Evolutionary conservation across 2,113 vertebrate genomes (phyloP).

Genomic region (Mastomys natalensis): DNA sequence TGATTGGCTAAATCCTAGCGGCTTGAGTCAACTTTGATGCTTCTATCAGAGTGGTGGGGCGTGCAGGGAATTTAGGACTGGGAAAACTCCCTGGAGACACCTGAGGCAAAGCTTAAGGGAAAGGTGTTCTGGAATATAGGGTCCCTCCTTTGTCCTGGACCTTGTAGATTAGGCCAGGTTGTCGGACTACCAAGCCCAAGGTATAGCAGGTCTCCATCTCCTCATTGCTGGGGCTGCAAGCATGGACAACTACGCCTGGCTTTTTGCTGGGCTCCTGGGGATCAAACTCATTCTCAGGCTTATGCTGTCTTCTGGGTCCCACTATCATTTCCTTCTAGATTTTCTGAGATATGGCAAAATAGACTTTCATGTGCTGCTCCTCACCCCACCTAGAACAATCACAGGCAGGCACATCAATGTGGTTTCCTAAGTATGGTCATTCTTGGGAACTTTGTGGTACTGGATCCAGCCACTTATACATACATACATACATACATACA

Average conservation of each 20-base stretch:
- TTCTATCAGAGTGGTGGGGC: not conserved
- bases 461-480: not conserved
- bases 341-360: not conserved
- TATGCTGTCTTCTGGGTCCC: not conserved
- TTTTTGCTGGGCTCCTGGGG: not conserved
- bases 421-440: not conserved
- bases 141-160: not conserved
- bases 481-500: not conserved
- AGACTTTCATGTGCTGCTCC: not conserved
- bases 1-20: not conserved
- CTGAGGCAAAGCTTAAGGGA: not conserved
- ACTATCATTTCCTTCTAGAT: not conserved
- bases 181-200: not conserved
- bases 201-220: not conserved
- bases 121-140: not conserved
- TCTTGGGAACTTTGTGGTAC: not conserved
- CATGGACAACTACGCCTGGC: too few relatives aligned
- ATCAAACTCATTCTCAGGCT: not conserved
- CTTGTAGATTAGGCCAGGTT: not conserved
- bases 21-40: not conserved
- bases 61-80: not conserved
- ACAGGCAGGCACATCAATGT: too few relatives aligned
- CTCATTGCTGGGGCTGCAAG: not conserved
- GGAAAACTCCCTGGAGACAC: not conserved
- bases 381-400: not conserved